Evolutionary conservation across 1,140 invertebrate genomes (phyloP), one percentile per base, ranked within the genome.

Genomic region (Anastrepha ludens): DNA sequence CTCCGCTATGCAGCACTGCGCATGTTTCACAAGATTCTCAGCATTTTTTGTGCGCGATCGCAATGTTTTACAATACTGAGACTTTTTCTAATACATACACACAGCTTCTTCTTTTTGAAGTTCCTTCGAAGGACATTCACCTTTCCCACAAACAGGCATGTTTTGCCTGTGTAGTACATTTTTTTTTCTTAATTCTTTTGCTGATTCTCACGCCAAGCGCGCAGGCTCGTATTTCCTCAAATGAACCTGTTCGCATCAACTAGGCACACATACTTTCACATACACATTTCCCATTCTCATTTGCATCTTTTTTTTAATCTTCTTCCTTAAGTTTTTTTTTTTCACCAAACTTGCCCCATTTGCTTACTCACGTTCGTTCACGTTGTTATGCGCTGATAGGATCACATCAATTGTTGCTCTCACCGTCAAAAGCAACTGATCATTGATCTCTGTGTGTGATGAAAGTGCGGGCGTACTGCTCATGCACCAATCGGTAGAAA

Each of bases 241-340:
- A 86, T 86, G 85, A 86, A 86, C 85, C 85, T 86, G 85, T 86
- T 86, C 58, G 85, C 50, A 81, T 81, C 74, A 55, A 55, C 74
- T 81, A 9, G 17, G 0, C 17, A 62, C 15, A 62, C 60, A 62
- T 62, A 62, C 60, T 13, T 62, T 13, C 4, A 62, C 8, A 62
- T 15, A 4, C 15, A 62, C 60, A 62, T 62, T 20, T 0, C 7
- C 3, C 70, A 15, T 78, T 39, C 5, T 1, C 5, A 29, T 78
- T 39, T 78, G 11, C 7, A 11, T 50, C 20, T 20, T 50, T 78
- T 20, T 78, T 44, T 78, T 67, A 29, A 7, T 67, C 29, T 29
- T 29, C 29, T 29, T 29, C 29, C 29, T 29, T 29, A 29, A 29
- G 29, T 29, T 29, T 29, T 29, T 29, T 29, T 29, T 29, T 29